Evolutionary conservation across 2,797 vertebrate species (phyloP).

Genomic region (Myotis vivesi): DNA sequence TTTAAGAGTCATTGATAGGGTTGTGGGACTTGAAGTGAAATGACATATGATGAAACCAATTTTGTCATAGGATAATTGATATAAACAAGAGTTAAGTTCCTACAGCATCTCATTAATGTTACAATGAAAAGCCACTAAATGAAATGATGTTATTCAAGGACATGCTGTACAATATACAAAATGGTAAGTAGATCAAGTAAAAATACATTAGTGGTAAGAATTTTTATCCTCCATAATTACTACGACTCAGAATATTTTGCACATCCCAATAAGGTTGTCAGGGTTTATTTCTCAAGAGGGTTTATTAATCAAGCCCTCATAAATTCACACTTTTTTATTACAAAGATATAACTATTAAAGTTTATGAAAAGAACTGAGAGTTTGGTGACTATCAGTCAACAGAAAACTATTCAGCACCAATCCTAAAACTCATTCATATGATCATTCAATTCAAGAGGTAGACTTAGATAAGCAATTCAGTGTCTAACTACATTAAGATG

Average conservation of each 20-base stretch:
- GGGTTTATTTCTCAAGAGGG: conserved; percentile 7
- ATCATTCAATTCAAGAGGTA: background rate
- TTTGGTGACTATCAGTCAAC: background rate
- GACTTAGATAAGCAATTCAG: background rate
- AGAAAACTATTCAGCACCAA: background rate
- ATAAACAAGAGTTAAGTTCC: background rate
- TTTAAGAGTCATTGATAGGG: background rate
- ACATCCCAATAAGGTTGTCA: background rate
- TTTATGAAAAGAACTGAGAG: conserved; percentile 23
- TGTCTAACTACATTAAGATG: conserved; percentile 7
- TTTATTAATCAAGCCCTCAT: background rate
- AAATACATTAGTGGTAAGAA: conserved; percentile 5
- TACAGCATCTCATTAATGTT: background rate
- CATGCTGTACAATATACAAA: background rate
- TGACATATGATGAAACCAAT: background rate
- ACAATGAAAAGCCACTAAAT: background rate
- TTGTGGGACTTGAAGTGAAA: background rate
- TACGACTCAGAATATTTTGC: background rate
- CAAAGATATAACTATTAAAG: background rate
- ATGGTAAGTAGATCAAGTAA: background rate
- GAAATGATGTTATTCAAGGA: background rate
- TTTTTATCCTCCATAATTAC: conserved; percentile 33
- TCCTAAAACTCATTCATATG: background rate
- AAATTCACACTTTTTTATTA: background rate
- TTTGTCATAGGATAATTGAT: background rate